Evolutionary conservation across 2,797 vertebrate species (phyloP).

Genomic region (Brotula barbata): DNA sequence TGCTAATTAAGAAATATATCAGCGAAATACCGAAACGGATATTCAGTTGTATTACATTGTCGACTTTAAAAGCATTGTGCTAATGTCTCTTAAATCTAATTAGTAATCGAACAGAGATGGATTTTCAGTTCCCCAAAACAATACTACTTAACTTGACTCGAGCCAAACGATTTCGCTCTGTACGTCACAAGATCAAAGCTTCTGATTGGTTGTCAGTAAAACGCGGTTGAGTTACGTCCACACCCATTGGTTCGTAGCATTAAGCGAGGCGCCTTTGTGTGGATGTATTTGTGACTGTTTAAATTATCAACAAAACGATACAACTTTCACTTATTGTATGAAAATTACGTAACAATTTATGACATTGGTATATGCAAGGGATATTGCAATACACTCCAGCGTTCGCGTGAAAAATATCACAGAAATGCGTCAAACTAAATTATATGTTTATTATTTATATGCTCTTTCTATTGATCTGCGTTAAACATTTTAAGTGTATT

Average conservation of each 20-base stretch:
- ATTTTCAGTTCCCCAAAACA: constrained; percentile 26
- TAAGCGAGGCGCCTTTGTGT: background rate
- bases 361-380: too few relatives aligned
- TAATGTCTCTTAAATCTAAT: accelerated
- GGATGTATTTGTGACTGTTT: background rate
- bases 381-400: too few relatives aligned
- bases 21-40: background rate
- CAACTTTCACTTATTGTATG: too few relatives aligned
- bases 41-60: accelerated
- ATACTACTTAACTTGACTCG: constrained; percentile 20
- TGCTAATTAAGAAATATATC: constrained; percentile 2
- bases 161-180: constrained; percentile 53
- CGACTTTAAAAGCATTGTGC: accelerated
- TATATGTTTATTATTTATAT: too few relatives aligned
- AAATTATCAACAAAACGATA: too few relatives aligned
- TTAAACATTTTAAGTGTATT: too few relatives aligned
- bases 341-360: too few relatives aligned
- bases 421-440: too few relatives aligned
- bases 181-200: constrained; percentile 5
- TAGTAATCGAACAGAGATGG: background rate
- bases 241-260: constrained; percentile 48
- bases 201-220: constrained; percentile 55
- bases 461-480: too few relatives aligned
- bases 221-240: constrained; percentile 35
- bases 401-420: too few relatives aligned